These are phyloP conservation scores for Pachyuromys duprasi DNA, from an alignment of 2,797 vertebrate genomes.

Conservation along the genomic window DNA sequence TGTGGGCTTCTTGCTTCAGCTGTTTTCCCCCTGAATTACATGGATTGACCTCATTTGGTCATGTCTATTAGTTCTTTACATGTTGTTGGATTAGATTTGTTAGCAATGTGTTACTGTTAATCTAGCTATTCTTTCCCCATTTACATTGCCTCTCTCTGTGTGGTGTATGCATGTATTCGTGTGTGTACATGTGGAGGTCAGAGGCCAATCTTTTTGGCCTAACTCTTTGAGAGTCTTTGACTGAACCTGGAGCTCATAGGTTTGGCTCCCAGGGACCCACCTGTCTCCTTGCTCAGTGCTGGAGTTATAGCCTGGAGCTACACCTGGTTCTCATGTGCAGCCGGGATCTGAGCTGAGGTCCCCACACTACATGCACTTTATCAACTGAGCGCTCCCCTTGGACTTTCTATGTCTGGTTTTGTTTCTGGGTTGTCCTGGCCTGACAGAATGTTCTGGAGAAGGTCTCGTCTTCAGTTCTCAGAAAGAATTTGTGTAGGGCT, in stretches of 20 bases:
- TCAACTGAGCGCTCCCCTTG: background rate
- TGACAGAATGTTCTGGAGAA: background rate
- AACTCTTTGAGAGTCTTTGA: background rate
- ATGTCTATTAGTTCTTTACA: background rate
- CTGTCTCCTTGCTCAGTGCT: background rate
- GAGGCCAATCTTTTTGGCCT: no score
- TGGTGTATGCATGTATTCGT: background rate
- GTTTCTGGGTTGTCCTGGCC: background rate
- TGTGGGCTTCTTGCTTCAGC: background rate
- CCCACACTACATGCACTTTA: background rate
- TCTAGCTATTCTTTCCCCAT: background rate
- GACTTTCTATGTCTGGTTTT: background rate
- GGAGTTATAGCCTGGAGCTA: background rate
- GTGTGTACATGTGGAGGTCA: background rate
- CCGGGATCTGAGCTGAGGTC: background rate
- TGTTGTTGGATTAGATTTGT: background rate
- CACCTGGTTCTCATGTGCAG: background rate
- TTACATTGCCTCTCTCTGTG: background rate
- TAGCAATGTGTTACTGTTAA: background rate
- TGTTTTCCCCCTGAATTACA: background rate
- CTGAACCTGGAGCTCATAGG: background rate
- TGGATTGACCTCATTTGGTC: background rate
- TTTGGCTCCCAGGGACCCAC: background rate
- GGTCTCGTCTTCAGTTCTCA: background rate
- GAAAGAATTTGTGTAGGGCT: background rate